Percentiles rank a stretch among this genome's conserved stretches.
Evolutionary conservation across 2,888 invertebrate species (phyloP).

Genomic region (Sthenelais limicola): DNA sequence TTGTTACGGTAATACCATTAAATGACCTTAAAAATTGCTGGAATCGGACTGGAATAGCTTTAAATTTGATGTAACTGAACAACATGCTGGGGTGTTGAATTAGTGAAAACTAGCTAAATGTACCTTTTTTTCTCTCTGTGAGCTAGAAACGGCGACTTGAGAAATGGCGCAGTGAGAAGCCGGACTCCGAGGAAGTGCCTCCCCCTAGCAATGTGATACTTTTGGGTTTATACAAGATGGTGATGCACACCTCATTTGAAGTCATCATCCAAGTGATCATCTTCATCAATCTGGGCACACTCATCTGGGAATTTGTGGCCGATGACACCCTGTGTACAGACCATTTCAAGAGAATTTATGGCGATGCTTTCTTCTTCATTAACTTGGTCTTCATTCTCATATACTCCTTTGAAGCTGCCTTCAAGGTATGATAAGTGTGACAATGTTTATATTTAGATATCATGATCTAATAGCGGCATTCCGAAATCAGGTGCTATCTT

Average conservation of each 20-base stretch:
- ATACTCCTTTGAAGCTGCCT: constrained; percentile 58
- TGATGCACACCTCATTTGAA: constrained; percentile 48
- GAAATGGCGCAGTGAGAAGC: constrained; percentile 29
- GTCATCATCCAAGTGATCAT: constrained; percentile 55
- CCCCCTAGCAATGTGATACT: not conserved
- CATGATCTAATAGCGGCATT: too few species aligned
- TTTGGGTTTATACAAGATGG: constrained; percentile 4
- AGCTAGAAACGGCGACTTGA: constrained; percentile 40
- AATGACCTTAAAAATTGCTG: too few species aligned
- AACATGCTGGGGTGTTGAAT: too few species aligned
- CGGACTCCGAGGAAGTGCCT: not conserved
- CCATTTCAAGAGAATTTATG: constrained; percentile 18
- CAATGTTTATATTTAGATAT: too few species aligned
- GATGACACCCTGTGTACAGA: constrained; percentile 39
- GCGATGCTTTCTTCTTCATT: constrained; percentile 43
- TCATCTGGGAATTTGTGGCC: constrained; percentile 55
- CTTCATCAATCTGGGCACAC: constrained; percentile 53
- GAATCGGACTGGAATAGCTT: too few species aligned
- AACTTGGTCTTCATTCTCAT: constrained; percentile 58
- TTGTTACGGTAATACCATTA: too few species aligned
- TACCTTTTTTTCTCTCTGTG: too few species aligned
- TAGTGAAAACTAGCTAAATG: too few species aligned
- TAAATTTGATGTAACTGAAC: too few species aligned
- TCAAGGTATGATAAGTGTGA: constrained; percentile 56
- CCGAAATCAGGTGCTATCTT: too few species aligned